Conservation (phyloP, 1,140 invertebrate genomes). For the Heliconius congener region DNA sequence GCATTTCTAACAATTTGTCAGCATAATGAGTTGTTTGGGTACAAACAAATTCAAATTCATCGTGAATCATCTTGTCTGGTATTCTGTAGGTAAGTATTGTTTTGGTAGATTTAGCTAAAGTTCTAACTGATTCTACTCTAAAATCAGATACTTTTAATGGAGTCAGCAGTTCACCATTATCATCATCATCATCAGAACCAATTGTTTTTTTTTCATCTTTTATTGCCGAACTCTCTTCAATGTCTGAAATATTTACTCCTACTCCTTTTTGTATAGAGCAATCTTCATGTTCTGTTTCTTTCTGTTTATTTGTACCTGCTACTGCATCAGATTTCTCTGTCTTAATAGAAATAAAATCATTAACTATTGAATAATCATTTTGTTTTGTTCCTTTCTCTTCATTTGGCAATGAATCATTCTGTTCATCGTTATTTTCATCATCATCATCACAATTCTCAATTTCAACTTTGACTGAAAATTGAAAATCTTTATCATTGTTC, state of each 20-base stretch:
- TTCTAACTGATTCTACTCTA: neutral
- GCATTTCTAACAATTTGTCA: constrained; percentile 27
- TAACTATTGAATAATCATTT: neutral
- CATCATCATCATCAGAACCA: neutral
- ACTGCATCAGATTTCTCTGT: neutral
- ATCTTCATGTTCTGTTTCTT: neutral
- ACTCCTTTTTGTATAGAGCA: neutral
- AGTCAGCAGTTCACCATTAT: neutral
- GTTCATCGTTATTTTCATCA: too few species aligned
- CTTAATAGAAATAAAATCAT: neutral
- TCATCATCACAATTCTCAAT: constrained; percentile 36
- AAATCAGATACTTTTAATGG: neutral
- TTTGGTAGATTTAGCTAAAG: neutral
- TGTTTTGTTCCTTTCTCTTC: neutral
- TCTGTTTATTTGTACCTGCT: neutral
- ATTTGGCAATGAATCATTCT: neutral
- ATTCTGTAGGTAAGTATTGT: neutral
- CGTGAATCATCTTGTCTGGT: neutral
- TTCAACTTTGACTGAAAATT: constrained; percentile 45
- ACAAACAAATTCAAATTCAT: constrained; percentile 18
- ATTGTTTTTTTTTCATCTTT: neutral
- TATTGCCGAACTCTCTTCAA: neutral
- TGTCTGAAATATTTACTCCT: neutral
- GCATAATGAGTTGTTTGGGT: constrained; percentile 15
- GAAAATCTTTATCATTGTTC: neutral